Conservation (phyloP, 1,140 invertebrate genomes). For the Hyphantria cunea region DNA sequence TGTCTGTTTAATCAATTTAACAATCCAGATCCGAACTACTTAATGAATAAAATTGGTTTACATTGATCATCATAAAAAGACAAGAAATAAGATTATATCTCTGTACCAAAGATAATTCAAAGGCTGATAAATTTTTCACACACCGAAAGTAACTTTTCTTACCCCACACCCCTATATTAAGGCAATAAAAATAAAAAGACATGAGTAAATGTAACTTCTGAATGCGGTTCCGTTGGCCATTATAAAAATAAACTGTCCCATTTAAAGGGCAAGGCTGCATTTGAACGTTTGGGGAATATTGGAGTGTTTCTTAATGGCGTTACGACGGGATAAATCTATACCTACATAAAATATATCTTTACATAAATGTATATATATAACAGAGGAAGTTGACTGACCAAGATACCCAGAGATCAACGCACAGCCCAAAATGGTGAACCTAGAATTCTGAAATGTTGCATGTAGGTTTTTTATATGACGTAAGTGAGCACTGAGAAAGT, state of each 20-base stretch:
- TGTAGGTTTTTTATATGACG: no score
- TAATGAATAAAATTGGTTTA: no score
- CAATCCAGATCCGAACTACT: no score
- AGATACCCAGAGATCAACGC: no score
- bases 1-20: no score
- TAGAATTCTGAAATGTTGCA: no score
- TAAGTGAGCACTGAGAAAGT: no score
- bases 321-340: not conserved
- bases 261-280: constrained; percentile 21
- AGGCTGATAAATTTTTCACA: constrained; percentile 24
- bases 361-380: no score
- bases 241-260: constrained; percentile 24
- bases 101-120: not conserved
- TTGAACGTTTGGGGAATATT: not conserved
- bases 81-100: constrained; percentile 1
- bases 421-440: no score
- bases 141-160: not conserved
- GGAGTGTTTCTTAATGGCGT: not conserved
- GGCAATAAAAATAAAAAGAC: constrained; percentile 32
- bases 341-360: no score
- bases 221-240: constrained; percentile 11
- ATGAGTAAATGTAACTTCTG: constrained; percentile 63
- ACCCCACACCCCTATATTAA: constrained; percentile 6
- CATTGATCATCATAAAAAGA: not conserved
- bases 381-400: no score